A percentile compares a stretch with the other conserved stretches of the same genome.
Conservation (phyloP, 2,888 invertebrate species). For the Hypomecis punctinalis region DNA sequence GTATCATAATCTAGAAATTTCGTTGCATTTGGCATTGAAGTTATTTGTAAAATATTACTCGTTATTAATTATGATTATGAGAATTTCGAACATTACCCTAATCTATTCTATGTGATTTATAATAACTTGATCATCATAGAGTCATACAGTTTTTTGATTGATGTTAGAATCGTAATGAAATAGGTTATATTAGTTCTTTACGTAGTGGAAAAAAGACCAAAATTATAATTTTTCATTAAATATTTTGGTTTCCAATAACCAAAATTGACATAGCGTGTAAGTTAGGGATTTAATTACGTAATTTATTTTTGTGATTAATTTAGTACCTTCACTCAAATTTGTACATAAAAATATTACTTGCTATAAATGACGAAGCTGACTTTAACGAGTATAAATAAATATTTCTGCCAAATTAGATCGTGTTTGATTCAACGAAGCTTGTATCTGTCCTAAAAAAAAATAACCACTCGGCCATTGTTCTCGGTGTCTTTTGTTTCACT, state of each 20-base stretch:
- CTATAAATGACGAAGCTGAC: constrained; percentile 80
- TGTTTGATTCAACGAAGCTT: constrained; percentile 56
- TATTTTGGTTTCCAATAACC: constrained; percentile 71
- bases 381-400: constrained; percentile 83
- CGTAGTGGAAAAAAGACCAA: constrained; percentile 67
- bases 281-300: constrained; percentile 67
- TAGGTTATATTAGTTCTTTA: constrained; percentile 62
- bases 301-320: constrained; percentile 81
- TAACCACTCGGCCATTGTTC: constrained; percentile 52
- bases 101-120: constrained; percentile 33
- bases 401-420: constrained; percentile 82
- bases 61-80: constrained; percentile 33
- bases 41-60: constrained; percentile 19
- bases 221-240: constrained; percentile 62
- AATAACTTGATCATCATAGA: constrained; percentile 57
- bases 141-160: constrained; percentile 56
- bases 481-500: constrained; percentile 47
- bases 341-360: constrained; percentile 77
- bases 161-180: constrained; percentile 69
- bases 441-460: constrained; percentile 41
- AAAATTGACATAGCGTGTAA: constrained; percentile 73
- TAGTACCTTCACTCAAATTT: constrained; percentile 78
- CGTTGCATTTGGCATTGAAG: constrained; percentile 26
- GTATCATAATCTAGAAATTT: constrained; percentile 41
- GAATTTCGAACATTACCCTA: constrained; percentile 34